These are phyloP conservation scores for Aphis gossypii DNA, from an alignment of 1,140 invertebrate species.

Conservation along the genomic window DNA sequence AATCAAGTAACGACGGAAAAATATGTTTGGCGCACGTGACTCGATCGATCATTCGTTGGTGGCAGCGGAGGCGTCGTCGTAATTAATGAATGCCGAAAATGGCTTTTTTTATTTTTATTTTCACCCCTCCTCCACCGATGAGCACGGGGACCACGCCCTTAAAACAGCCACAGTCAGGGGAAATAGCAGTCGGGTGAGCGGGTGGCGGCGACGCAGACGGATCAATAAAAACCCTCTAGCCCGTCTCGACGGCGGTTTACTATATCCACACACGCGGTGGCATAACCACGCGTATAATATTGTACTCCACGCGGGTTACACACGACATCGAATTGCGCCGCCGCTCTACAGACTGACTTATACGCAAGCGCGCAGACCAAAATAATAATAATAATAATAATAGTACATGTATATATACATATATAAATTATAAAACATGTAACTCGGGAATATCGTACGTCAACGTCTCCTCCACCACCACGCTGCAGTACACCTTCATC, in stretches of 20 bases:
- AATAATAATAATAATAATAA: constrained; percentile 7
- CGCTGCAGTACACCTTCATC: background rate
- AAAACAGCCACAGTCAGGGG: background rate
- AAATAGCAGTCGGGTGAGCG: background rate
- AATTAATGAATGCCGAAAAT: constrained; percentile 51
- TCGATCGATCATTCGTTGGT: constrained; percentile 21
- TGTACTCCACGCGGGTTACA: constrained; percentile 18
- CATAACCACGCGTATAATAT: constrained; percentile 6
- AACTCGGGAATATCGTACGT: background rate
- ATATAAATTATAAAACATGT: constrained; percentile 15
- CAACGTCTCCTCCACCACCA: background rate
- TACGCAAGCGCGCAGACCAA: background rate
- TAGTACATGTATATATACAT: background rate
- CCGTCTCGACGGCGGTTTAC: constrained; percentile 33
- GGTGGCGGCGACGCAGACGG: constrained; percentile 35
- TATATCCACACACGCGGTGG: background rate
- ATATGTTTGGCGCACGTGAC: constrained; percentile 42
- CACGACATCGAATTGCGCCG: background rate
- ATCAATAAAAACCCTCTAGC: constrained; percentile 53
- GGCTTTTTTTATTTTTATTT: background rate
- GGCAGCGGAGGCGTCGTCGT: background rate
- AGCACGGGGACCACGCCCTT: constrained; percentile 32
- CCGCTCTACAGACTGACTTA: background rate
- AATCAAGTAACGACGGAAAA: constrained; percentile 23
- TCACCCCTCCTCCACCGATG: background rate